Base-by-base conservation (phyloP, 2,797 vertebrate species). In the Sylvilagus floridanus region DNA sequence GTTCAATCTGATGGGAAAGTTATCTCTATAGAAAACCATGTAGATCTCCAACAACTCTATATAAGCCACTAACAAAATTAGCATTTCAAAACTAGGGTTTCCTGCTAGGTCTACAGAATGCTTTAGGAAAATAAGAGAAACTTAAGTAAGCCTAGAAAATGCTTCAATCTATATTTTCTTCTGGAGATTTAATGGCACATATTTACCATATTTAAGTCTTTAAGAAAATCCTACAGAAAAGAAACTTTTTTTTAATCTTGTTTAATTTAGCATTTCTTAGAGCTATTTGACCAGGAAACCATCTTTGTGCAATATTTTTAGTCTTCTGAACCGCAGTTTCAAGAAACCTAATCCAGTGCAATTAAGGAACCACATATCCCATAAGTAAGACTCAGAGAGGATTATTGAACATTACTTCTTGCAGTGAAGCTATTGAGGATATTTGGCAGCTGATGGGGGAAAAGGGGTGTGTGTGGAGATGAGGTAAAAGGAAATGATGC, bases 111-210 rank as follows among this genome's bases (percentile, higher is more conserved):
- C 32, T 84, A 11, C 35, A 0, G 13, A 76, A 65, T 89, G n/a
- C 13, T 88, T 65, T 87, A 77, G 35, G 60, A 72, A 79, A 94
- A 87, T 28, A 81, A 72, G 6, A 81, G 4, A 21, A 68, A 75
- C 21, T 69, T 57, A 91, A 89, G 52, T 65, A 92, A 76, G 14
- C 47, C 54, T 88, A 47, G 32, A 89, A 95, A 93, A 94, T 60
- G 6, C 28, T 89, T 81, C 16, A 19, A 12, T 92, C 52, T 68
- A 16, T 52, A 69, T 3, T 73, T 32, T 91, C 21, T 66, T 37
- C 60, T 95, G 30, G 47, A 84, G n/a, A n/a, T 37, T 87, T 83
- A 63, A 72, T 77, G 88, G 10, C 54, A 71, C 2, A 63, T 3
- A 37, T 84, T 71, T 32, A 37, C 76, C 35, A 63, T 47, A 66